phyloP scores from a whole-genome alignment of 1,140 invertebrate genomes.

The Drosophila sturtevanti region DNA sequence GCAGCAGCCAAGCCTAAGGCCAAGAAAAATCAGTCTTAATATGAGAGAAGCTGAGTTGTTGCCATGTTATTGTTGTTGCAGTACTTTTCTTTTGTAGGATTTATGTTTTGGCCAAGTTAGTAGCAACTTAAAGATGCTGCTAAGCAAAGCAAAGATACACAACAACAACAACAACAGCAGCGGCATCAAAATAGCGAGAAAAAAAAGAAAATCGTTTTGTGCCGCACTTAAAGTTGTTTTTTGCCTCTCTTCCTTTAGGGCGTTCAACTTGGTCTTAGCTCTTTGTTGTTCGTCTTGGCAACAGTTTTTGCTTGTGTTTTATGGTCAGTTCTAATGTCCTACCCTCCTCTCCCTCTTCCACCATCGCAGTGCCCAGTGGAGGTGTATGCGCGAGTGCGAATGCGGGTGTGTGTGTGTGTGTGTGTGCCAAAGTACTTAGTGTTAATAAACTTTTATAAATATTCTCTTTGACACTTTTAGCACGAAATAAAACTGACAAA shows the following conservation, averaged over 20 bases:
- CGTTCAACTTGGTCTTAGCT: slow-evolving; percentile 63
- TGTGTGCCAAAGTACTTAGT: slow-evolving; percentile 66
- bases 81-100: slow-evolving; percentile 58
- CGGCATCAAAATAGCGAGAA: background rate
- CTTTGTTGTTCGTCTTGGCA: slow-evolving; percentile 63
- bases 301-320: slow-evolving; percentile 78
- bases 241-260: slow-evolving; percentile 45
- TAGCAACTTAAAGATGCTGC: slow-evolving; percentile 37
- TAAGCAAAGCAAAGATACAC: slow-evolving; percentile 2
- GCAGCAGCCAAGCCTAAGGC: slow-evolving; percentile 61
- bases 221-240: slow-evolving; percentile 66
- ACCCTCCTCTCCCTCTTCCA: background rate
- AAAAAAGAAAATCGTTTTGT: slow-evolving; percentile 16
- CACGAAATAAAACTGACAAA: slow-evolving; percentile 81
- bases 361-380: background rate
- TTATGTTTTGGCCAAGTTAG: slow-evolving; percentile 69
- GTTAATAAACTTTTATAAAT: slow-evolving; percentile 82
- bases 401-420: slow-evolving; percentile 30
- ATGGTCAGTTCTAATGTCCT: slow-evolving; percentile 77
- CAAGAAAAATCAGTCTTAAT: slow-evolving; percentile 75
- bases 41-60: slow-evolving; percentile 37
- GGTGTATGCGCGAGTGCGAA: slow-evolving; percentile 10
- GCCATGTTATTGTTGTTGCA: slow-evolving; percentile 35
- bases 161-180: background rate
- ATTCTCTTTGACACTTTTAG: slow-evolving; percentile 81